Evolutionary conservation across 2,113 vertebrate genomes (phyloP), one percentile per base, ranked within the genome.

Genomic region (Leptobrachium ailaonicum): DNA sequence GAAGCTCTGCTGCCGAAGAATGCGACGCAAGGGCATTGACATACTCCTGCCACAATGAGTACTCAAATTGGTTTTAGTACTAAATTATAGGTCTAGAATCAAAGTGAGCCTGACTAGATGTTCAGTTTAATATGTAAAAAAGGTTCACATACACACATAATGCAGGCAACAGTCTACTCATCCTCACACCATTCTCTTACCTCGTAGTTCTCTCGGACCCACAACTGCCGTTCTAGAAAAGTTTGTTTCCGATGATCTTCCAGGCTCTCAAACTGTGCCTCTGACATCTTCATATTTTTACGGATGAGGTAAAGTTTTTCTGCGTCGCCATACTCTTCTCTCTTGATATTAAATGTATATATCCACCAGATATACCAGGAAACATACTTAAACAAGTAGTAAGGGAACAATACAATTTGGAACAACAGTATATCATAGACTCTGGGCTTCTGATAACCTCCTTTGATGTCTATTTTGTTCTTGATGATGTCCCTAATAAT

Each of bases 401-500:
- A 94, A 7, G 98, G 97, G 58, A 92, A 92, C 1, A 99, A 90
- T 41, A 98, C 73, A 2, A 99, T 95, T 85, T 97, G 94, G 82
- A 95, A 97, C 6, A 99, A 88, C 66, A 99, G 93, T 82, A 99
- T 97, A 88, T 99, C 96, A 0, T 90, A 92, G 72, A 99, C 84
- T 78, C 94, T 95, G 66, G 98, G 98, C 75, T 98, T 98, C 90
- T 98, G 96, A 87, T 98, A 99, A 82, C 97, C 96, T 0, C 98
- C 98, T 84, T 98, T 97, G 84, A 99, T 99, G 87, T 99, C 98
- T 70, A 99, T 98, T 92, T 98, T 99, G 83, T 92, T 99, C 87
- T 97, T 98, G 85, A 99, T 99, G 83, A 99, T 98, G 87, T 97
- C 94, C 7, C 96, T 94, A 86, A 99, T 98, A 70, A 98, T 94